phyloP scores from a whole-genome alignment of 2,113 vertebrate species.

The Archilochus colubris region DNA sequence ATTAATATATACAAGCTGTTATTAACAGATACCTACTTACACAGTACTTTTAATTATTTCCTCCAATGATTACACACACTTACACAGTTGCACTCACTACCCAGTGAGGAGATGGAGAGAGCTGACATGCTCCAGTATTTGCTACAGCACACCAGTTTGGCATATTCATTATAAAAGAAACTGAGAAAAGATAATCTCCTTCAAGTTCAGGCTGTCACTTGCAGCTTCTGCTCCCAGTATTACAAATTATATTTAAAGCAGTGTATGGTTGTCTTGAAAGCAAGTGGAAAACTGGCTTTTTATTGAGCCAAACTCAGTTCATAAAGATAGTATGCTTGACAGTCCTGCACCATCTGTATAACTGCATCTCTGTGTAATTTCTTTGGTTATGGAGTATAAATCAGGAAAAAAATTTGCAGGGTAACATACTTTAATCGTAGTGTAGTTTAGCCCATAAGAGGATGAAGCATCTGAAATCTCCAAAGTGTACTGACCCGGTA shows the following conservation, averaged over 20 bases:
- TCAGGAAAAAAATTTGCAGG: background rate
- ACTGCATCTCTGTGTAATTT: background rate
- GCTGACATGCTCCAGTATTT: background rate
- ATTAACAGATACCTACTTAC: constrained; percentile 8
- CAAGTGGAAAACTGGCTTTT: background rate
- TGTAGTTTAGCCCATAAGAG: constrained; percentile 13
- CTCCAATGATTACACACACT: background rate
- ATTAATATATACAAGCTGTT: constrained; percentile 42
- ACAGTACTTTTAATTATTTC: constrained; percentile 14
- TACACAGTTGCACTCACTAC: background rate
- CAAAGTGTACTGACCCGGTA: constrained; percentile 22
- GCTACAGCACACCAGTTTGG: background rate
- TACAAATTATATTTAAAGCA: background rate
- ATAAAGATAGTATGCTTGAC: background rate
- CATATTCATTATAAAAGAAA: background rate
- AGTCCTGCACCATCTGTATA: background rate
- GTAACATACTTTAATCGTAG: background rate
- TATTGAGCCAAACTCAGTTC: background rate
- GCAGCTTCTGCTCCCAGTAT: background rate
- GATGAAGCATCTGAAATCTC: constrained; percentile 45
- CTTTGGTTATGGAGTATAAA: background rate
- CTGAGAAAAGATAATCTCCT: background rate
- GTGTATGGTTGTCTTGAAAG: background rate
- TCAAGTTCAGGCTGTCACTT: background rate
- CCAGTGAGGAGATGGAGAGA: background rate